phyloP scores from a whole-genome alignment of 2,797 vertebrate genomes.

The Kryptolebias ocellatus region DNA sequence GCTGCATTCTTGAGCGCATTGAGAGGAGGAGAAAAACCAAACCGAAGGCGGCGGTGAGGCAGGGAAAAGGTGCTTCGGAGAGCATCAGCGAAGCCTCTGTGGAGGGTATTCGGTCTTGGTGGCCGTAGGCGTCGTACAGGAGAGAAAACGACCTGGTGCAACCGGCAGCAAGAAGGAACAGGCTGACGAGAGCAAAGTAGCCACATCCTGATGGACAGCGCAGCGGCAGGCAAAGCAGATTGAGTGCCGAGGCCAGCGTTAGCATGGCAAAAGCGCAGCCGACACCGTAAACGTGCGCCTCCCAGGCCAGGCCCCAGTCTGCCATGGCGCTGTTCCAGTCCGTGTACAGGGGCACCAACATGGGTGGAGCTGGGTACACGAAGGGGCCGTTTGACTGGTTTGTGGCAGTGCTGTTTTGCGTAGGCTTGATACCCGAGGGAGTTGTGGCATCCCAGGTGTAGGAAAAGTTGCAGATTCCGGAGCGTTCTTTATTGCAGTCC shows the following conservation, averaged over 20 bases:
- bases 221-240: constrained; percentile 84
- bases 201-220: constrained; percentile 85
- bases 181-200: constrained; percentile 84
- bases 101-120: constrained; percentile 82
- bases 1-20: constrained; percentile 84
- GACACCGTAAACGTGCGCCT: constrained; percentile 88
- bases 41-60: constrained; percentile 88
- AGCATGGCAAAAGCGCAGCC: constrained; percentile 85
- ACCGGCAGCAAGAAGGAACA: constrained; percentile 85
- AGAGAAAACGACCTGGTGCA: constrained; percentile 85
- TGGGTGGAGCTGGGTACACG: constrained; percentile 72
- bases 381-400: constrained; percentile 72
- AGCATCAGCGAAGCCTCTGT: constrained; percentile 83
- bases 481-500: constrained; percentile 78
- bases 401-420: constrained; percentile 60
- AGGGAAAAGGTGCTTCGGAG: constrained; percentile 89
- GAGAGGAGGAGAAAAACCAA: constrained; percentile 89
- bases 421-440: constrained; percentile 42
- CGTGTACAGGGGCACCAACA: constrained; percentile 85
- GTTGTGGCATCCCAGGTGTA: constrained; percentile 64
- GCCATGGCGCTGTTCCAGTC: constrained; percentile 91
- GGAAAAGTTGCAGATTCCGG: constrained; percentile 78
- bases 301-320: constrained; percentile 91
- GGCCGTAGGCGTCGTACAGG: constrained; percentile 89
- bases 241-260: constrained; percentile 83